A percentile compares a stretch with the other conserved stretches of the same genome.
These are phyloP conservation scores for Euthynnus affinis DNA, from an alignment of 2,797 vertebrate genomes.

Conservation along the genomic window DNA sequence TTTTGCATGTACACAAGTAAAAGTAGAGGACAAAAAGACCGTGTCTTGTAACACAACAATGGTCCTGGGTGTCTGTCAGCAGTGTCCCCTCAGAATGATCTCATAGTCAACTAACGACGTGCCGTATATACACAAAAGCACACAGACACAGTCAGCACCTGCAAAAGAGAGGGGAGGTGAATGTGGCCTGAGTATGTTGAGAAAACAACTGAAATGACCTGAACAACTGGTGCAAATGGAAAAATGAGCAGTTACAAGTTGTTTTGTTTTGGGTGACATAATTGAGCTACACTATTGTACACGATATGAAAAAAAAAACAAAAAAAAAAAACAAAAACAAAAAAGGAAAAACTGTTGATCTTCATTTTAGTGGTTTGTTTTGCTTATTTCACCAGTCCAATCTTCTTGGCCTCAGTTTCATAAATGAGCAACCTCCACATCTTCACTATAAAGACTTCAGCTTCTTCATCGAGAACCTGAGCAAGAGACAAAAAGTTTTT, in stretches of 20 bases:
- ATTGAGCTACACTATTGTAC: conserved; percentile 64
- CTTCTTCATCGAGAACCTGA: conserved; percentile 99
- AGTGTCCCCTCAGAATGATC: conserved; percentile 29
- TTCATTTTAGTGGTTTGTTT: conserved; percentile 54
- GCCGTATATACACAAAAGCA: conserved; percentile 62
- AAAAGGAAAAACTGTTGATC: conserved; percentile 47
- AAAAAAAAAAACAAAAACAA: too few species aligned
- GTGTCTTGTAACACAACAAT: conserved; percentile 10
- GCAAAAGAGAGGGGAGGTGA: conserved; percentile 25
- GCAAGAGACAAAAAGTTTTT: conserved; percentile 32
- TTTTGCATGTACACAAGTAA: conserved; percentile 32
- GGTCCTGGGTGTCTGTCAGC: conserved; percentile 23
- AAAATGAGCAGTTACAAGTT: conserved; percentile 36
- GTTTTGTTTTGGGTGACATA: conserved; percentile 53
- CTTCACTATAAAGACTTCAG: conserved; percentile 99
- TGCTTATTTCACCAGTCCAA: conserved; percentile 96
- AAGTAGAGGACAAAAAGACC: conserved; percentile 15
- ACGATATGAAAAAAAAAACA: conserved; percentile 10
- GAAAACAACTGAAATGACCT: conserved; percentile 4
- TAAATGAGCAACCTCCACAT: conserved; percentile 99
- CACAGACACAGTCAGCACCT: conserved; percentile 56
- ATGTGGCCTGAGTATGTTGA: conserved; percentile 48
- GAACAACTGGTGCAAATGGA: conserved; percentile 37
- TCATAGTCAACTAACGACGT: conserved; percentile 35
- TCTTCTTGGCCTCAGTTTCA: conserved; percentile 99